Evolutionary conservation across 2,797 vertebrate species (phyloP).

Genomic region (Eulemur coronatus): DNA sequence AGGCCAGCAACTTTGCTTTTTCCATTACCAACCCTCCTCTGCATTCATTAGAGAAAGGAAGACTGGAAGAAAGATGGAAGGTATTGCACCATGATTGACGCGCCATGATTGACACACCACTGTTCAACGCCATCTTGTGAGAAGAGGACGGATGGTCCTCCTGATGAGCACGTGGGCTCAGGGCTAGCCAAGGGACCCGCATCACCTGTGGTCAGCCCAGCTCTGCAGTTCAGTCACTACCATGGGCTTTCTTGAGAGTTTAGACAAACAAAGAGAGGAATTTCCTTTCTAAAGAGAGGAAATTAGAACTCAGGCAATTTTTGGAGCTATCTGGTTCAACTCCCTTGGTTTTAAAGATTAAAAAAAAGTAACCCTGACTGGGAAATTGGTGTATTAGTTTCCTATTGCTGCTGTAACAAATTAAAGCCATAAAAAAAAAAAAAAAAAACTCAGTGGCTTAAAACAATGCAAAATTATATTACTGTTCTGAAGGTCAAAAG

Average conservation of each 20-base stretch:
- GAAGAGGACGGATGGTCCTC: background rate
- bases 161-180: rapidly evolving
- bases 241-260: background rate
- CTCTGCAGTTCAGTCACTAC: rapidly evolving
- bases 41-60: background rate
- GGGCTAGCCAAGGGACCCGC: background rate
- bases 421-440: background rate
- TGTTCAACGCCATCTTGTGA: too few relatives aligned
- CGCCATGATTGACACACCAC: rapidly evolving
- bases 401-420: background rate
- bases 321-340: background rate
- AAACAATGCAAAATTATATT: background rate
- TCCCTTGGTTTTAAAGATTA: background rate
- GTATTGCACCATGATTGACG: rapidly evolving
- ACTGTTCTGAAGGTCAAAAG: background rate
- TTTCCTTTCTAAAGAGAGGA: background rate
- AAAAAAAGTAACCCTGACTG: background rate
- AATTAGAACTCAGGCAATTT: background rate
- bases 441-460: background rate
- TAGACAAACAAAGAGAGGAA: background rate
- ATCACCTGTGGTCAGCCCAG: too few relatives aligned
- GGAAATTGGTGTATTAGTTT: background rate
- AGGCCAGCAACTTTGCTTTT: background rate
- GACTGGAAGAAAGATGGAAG: background rate
- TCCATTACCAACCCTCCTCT: background rate